Base-by-base conservation (phyloP, 2,797 vertebrate species). In the Lepus townsendii region DNA sequence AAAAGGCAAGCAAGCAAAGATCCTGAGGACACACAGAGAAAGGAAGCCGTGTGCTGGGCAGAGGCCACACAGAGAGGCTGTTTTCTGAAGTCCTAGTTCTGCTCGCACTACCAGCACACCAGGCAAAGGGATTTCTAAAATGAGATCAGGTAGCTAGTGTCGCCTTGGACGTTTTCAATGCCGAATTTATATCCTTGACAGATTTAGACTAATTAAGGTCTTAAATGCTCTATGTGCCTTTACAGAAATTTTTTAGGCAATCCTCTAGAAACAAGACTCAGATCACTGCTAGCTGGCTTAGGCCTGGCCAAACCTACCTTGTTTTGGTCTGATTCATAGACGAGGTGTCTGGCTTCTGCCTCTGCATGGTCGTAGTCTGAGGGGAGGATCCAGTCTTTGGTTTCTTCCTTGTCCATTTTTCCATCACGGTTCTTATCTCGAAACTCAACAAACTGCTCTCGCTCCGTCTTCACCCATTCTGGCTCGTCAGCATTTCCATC, bases 301-400 rank as follows among this genome's bases (percentile, higher is more conserved):
- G 57, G 32, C 63, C 52, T 77, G 20, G 66, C 20, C 57, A 4
- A 2, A 50, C 92, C 76, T 69, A 99, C 99, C 99, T 99, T 98
- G 97, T 99, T 97, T 75, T 98, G 88, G 95, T 99, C 99, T 0
- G 99, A 99, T 66, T 99, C 99, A 0, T 99, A 99, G 75, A 99
- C 98, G 1, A 99, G 98, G 97, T 99, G 99, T 35, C 99, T 98
- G 5, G 99, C 98, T 80, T 99, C 99, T 0, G 99, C 99, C 54
- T 99, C 99, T 0, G 99, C 98, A 0, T 99, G 99, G 97, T 99
- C 99, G 0, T 99, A 99, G 84, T 99, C 99, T 0, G 99, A 99
- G 7, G 99, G 99, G 2, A 99, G 98, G 79, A 99, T 99, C 99
- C 99, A 99, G n/a, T 99, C 99, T 94, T 99, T 98, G 17, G 99